These are phyloP conservation scores for Dicerorhinus sumatrensis DNA, from an alignment of 2,113 vertebrate species.

Conservation along the genomic window DNA sequence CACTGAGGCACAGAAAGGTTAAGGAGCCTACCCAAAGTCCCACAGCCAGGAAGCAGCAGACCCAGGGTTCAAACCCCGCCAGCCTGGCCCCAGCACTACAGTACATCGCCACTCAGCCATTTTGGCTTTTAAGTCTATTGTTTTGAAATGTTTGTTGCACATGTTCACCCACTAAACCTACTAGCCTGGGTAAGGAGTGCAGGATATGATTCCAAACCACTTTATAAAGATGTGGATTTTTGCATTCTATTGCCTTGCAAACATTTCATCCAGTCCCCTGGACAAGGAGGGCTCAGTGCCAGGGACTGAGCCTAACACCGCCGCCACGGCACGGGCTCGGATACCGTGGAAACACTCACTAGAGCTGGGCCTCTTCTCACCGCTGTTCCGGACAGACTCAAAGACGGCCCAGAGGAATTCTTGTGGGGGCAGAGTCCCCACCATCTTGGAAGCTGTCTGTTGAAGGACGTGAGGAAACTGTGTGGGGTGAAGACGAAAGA, in stretches of 20 bases:
- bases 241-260: background rate
- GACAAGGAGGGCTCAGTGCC: background rate
- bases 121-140: background rate
- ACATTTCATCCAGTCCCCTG: background rate
- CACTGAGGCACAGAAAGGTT: background rate
- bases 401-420: constrained; percentile 87
- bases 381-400: constrained; percentile 72
- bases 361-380: background rate
- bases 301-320: background rate
- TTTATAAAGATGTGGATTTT: background rate
- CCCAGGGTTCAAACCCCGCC: background rate
- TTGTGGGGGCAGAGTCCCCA: constrained; percentile 52
- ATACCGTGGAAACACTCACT: constrained; percentile 80
- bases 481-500: background rate
- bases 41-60: background rate
- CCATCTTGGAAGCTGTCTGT: constrained; percentile 80
- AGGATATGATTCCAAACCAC: background rate
- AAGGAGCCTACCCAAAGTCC: background rate
- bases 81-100: background rate
- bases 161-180: background rate
- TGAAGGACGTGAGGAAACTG: constrained; percentile 87
- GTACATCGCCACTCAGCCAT: background rate
- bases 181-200: background rate
- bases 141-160: background rate
- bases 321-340: background rate